Base-by-base conservation (phyloP, 2,113 vertebrate species). In the Megaleporinus macrocephalus region DNA sequence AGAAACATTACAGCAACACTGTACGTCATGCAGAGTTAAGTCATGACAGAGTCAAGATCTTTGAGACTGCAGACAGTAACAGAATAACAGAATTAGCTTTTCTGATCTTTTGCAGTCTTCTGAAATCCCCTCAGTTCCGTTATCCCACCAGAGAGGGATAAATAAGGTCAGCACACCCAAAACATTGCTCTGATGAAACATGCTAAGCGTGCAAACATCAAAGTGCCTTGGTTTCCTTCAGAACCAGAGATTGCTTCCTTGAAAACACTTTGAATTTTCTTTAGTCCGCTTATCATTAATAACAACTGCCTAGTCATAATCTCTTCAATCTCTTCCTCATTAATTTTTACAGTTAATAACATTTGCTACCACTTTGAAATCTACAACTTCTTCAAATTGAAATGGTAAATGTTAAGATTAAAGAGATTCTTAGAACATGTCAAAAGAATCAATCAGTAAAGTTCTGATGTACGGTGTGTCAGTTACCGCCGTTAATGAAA, bases 241-340 rank as follows among this genome's bases (percentile, higher is more conserved):
- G 41, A 71, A 30, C 26, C 71, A 30, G 18, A 61, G 57, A n/a
- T n/a, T 61, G 57, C 57, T 61, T 61, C 20, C 57, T 61, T 61
- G 57, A 55, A 55, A 30, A 55, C 10, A 6, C 44, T 72, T 49
- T 51, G 70, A 51, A 49, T 72, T 51, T 44, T 72, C 44, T 51
- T 72, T 72, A 47, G 14, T 71, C 44, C n/a, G 69, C 47, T 72
- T 49, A 72, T 51, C 26, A 73, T 72, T 44, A 72, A 20, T 29
- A 30, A 61, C 57, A 61, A 61, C 57, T 61, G 57, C 57, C 18
- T 30, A 73, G 51, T 30, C 57, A 61, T 61, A 61, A 61, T 61
- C 57, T 61, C 49, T 53, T 73, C 2, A 51, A 47, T 51, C 11
- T 72, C 47, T 51, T 72, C 16, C 26, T 27, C 70, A 13, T 72